A percentile compares a stretch with the other conserved stretches of the same genome.
phyloP scores from a whole-genome alignment of 92 coral and sea anemone species.

The Palythoa heliodiscus region DNA sequence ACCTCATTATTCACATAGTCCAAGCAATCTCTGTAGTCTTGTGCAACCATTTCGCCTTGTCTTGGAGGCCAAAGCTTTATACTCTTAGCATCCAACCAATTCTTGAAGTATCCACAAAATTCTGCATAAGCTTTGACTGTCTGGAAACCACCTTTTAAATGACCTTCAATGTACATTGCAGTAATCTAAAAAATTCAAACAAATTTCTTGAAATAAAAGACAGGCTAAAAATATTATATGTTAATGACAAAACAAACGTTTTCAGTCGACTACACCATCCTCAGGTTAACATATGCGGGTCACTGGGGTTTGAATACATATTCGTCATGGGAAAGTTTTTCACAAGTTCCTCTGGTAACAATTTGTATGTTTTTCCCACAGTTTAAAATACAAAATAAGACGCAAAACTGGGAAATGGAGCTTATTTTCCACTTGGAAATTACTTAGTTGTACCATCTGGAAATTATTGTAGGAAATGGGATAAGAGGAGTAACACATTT shows the following conservation, averaged over 20 bases:
- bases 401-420: no score
- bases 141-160: constrained; percentile 94
- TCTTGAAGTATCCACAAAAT: constrained; percentile 98
- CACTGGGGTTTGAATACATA: no score
- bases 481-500: no score
- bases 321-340: no score
- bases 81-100: constrained; percentile 98
- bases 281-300: no score
- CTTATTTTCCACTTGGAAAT: no score
- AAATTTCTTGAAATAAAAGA: neutral
- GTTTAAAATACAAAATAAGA: no score
- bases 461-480: no score
- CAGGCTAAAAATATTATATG: no score
- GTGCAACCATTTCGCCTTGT: constrained; percentile 98
- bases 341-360: neutral
- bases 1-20: constrained; percentile 97
- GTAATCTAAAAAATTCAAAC: constrained; percentile 70
- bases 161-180: constrained; percentile 98
- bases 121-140: constrained; percentile 99
- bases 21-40: constrained; percentile 95
- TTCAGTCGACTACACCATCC: no score
- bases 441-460: no score
- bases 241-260: no score
- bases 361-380: neutral
- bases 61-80: constrained; percentile 94